Base-by-base conservation (phyloP, 2,888 invertebrate species). In the Leucophenga montana region DNA sequence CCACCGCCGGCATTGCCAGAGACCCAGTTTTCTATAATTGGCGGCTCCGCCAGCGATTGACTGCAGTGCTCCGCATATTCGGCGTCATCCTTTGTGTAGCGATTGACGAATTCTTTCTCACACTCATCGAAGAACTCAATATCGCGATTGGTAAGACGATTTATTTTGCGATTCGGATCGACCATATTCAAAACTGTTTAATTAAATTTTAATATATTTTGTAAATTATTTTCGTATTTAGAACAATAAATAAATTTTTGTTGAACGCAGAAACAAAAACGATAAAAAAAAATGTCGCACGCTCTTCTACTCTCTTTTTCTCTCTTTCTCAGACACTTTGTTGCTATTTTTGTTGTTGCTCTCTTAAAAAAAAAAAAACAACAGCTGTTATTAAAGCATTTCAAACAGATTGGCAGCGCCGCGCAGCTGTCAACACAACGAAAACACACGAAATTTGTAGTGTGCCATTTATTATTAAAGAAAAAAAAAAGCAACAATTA, bases 41-140 rank as follows among this genome's bases (percentile, higher is more conserved):
- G 93, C 4, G 93, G 93, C 11, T 90, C 81, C 9, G 39, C 3
- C 39, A 39, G 39, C 4, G 27, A 4, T n/a, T 82, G 78, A 11
- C 79, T 76, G 64, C 86, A 88, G 22, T 90, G 84, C 31, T 86
- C 86, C 89, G 91, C 90, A 81, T 92, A 94, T 66, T 92, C 92
- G 59, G 88, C 88, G 88, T 94, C 93, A 8, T 91, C 90, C 44
- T 91, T 91, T 48, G 93, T 92, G 77, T 89, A 93, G 73, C 93
- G 91, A 71, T 91, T 87, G 76, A 91, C 90, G 64, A 93, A 91
- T 82, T 92, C 91, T 71, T 90, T 90, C 79, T 93, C 93, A 82
- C 92, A 93, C 82, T 91, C 90, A 5, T 89, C 90, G 66, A 93
- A 80, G 77, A 93, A 93, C 59, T 90, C 90, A 66, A 90, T 85